A percentile compares a stretch with the other conserved stretches of the same genome.
Evolutionary conservation across 2,113 vertebrate species (phyloP).

Genomic region (Tachycineta bicolor): DNA sequence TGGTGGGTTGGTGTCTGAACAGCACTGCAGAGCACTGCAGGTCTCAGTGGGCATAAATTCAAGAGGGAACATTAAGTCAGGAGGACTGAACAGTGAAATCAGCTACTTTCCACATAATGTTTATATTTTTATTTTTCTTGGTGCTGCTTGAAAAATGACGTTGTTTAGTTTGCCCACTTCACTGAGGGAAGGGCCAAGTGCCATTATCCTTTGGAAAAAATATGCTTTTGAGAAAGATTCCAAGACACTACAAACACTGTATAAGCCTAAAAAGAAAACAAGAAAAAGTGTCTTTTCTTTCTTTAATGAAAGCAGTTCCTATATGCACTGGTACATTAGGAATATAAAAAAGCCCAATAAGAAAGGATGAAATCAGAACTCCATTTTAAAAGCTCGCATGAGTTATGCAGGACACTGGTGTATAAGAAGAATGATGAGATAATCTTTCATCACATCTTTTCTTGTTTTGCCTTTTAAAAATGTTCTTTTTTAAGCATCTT

Average conservation of each 20-base stretch:
- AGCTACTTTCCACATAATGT: neutral
- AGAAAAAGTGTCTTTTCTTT: neutral
- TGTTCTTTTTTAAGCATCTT: neutral
- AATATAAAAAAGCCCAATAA: neutral
- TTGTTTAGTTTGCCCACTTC: neutral
- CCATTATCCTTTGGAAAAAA: neutral
- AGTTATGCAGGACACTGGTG: neutral
- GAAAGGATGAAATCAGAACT: neutral
- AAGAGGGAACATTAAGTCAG: neutral
- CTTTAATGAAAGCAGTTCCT: neutral
- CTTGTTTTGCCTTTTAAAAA: neutral
- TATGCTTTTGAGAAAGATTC: slow-evolving; percentile 13
- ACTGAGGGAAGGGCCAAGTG: neutral
- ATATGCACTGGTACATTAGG: neutral
- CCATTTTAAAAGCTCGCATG: neutral
- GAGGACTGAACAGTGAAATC: neutral
- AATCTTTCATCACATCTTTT: neutral
- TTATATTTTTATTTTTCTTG: neutral
- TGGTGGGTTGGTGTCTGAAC: neutral
- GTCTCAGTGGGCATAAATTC: neutral
- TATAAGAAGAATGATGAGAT: neutral
- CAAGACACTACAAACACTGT: neutral
- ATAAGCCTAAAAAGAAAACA: neutral
- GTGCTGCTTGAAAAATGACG: neutral
- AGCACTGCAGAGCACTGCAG: neutral